Conservation (phyloP, 1,140 invertebrate genomes). For the Aphelinus certus region DNA sequence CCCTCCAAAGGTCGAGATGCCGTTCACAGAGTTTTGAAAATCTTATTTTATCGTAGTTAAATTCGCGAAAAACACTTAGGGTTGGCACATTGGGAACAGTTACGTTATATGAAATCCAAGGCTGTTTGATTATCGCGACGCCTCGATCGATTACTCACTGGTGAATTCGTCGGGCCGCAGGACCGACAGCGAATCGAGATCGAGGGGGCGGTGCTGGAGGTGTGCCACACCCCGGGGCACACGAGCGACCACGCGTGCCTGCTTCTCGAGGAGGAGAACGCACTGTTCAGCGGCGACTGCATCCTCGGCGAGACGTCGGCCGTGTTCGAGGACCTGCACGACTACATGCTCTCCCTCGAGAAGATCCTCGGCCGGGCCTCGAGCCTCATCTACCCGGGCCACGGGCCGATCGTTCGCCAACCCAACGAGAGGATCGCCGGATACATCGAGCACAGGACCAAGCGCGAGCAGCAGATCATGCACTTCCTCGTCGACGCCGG, state of each 20-base stretch:
- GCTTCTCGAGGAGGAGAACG: constrained; percentile 83
- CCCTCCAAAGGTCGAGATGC: no score
- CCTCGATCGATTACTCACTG: constrained; percentile 56
- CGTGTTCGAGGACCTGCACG: constrained; percentile 89
- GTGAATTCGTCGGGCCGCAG: constrained; percentile 58
- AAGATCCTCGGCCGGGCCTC: constrained; percentile 82
- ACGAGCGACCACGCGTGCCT: constrained; percentile 92
- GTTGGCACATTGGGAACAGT: no score
- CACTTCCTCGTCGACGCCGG: constrained; percentile 67
- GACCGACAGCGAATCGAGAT: constrained; percentile 84
- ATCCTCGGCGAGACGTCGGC: constrained; percentile 95
- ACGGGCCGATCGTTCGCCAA: constrained; percentile 88
- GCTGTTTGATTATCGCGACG: no score
- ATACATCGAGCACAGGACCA: constrained; percentile 87
- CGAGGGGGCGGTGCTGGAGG: constrained; percentile 86
- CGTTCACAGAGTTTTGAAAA: no score
- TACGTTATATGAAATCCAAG: no score
- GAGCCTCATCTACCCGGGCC: constrained; percentile 89
- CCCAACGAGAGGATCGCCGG: constrained; percentile 78
- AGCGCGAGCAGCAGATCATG: constrained; percentile 89
- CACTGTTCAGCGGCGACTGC: constrained; percentile 94
- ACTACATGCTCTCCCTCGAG: constrained; percentile 89
- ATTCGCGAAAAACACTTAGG: no score
- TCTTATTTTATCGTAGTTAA: no score
- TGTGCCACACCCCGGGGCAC: constrained; percentile 94